Evolutionary conservation across 2,888 invertebrate genomes (phyloP), one percentile per base, ranked within the genome.

Genomic region (Xestia ashworthii): DNA sequence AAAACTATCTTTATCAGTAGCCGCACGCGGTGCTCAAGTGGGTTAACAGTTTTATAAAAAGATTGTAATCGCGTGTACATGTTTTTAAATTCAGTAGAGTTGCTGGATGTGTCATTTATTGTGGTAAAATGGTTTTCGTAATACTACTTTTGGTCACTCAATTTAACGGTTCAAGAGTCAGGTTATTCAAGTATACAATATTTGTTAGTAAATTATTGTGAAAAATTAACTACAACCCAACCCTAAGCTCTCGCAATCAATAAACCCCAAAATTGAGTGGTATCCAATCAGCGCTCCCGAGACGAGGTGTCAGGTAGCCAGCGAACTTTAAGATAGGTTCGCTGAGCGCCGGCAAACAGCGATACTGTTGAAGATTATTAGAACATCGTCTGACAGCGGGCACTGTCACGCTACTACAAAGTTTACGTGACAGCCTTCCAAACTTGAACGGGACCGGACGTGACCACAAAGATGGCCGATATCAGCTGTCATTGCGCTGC

Each of bases 241-340:
- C 86, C 78, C 80, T 89, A 90, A 85, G 85, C 85, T 87, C 83
- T 82, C 85, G 82, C 87, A 91, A 92, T 92, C 90, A 91, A 92
- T 92, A 91, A 89, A 89, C 88, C 69, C 83, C 84, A 81, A 90
- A 91, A 92, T 92, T 89, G 86, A 91, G 89, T 90, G 87, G 79
- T 84, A 88, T 84, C 88, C 88, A 90, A 90, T 92, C 87, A 89
- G 85, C 70, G 78, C 73, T 73, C 80, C 73, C 81, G 78, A 85
- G 82, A 88, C 87, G 89, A 91, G 87, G 91, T 90, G 91, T 92
- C 91, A 93, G 91, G 91, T 91, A 90, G 88, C 85, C 86, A 83
- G 88, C 76, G 89, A 92, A 92, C 92, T 93, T 92, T 81, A 76
- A 87, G 88, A 92, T 90, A 91, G 90, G 89, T 89, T 90, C 77